Evolutionary conservation across 2,113 vertebrate species (phyloP).

Genomic region (Pogona vitticeps): DNA sequence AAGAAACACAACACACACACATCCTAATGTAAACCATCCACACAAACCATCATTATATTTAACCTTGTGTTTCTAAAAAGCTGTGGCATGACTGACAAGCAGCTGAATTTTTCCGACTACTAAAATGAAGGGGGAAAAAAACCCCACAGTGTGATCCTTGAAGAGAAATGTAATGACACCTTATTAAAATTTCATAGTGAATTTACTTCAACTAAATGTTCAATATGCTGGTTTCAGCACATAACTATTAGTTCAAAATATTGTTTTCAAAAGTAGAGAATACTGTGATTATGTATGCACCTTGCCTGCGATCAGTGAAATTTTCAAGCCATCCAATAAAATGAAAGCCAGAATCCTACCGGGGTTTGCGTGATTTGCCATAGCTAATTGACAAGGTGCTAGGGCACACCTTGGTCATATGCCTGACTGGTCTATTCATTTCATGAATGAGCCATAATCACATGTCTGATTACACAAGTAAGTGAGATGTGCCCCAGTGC

Average conservation of each 20-base stretch:
- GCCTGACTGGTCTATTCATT: too few species aligned
- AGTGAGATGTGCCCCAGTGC: too few species aligned
- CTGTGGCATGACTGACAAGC: constrained; percentile 57
- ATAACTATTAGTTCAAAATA: background rate
- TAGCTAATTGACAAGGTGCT: too few species aligned
- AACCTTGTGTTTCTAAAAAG: constrained; percentile 45
- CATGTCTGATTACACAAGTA: too few species aligned
- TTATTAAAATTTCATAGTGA: constrained; percentile 46
- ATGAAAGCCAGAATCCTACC: background rate
- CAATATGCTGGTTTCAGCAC: constrained; percentile 26
- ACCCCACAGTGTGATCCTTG: constrained; percentile 29
- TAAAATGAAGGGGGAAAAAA: constrained; percentile 42
- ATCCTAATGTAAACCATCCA: constrained; percentile 45
- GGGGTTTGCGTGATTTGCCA: too few species aligned
- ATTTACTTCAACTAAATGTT: constrained; percentile 34
- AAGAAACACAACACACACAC: constrained; percentile 50
- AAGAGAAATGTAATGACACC: constrained; percentile 47
- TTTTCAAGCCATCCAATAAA: constrained; percentile 18
- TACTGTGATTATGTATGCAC: constrained; percentile 37
- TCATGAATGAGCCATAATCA: too few species aligned
- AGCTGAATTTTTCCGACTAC: constrained; percentile 54
- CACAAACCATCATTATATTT: constrained; percentile 44
- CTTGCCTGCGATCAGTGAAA: background rate
- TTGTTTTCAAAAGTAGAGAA: background rate
- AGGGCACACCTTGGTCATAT: too few species aligned